Evolutionary conservation across 2,888 invertebrate genomes (phyloP).

Genomic region (Anoncus sp.): DNA sequence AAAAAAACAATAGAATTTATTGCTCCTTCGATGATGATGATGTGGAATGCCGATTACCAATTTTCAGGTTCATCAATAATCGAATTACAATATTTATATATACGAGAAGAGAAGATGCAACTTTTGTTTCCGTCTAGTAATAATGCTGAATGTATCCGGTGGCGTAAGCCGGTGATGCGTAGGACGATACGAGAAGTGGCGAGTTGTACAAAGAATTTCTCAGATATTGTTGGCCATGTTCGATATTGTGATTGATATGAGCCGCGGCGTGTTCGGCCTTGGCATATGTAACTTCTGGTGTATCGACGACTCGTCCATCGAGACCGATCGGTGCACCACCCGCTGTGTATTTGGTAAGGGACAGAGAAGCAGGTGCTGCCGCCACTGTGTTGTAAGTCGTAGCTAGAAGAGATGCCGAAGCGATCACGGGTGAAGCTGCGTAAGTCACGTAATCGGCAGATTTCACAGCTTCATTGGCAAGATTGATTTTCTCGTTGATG

Average conservation of each 20-base stretch:
- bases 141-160: conserved; percentile 60
- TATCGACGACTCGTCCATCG: conserved; percentile 80
- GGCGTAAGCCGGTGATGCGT: conserved; percentile 62
- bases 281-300: conserved; percentile 78
- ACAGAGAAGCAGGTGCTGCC: conserved; percentile 17
- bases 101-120: not conserved
- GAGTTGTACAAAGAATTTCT: conserved; percentile 39
- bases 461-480: conserved; percentile 72
- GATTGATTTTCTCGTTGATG: conserved; percentile 73
- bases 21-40: conserved; percentile 22
- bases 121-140: conserved; percentile 15
- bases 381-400: conserved; percentile 42
- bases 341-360: conserved; percentile 54
- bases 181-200: conserved; percentile 63
- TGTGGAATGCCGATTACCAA: conserved; percentile 9
- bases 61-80: conserved; percentile 34
- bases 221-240: conserved; percentile 54
- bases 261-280: conserved; percentile 80
- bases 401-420: conserved; percentile 35
- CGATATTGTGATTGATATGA: conserved; percentile 74
- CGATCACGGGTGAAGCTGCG: conserved; percentile 40
- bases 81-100: conserved; percentile 24
- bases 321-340: conserved; percentile 77
- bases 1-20: conserved; percentile 44
- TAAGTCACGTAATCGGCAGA: conserved; percentile 64